Evolutionary conservation across 2,113 vertebrate species (phyloP).

Genomic region (Rhynchomys soricoides): DNA sequence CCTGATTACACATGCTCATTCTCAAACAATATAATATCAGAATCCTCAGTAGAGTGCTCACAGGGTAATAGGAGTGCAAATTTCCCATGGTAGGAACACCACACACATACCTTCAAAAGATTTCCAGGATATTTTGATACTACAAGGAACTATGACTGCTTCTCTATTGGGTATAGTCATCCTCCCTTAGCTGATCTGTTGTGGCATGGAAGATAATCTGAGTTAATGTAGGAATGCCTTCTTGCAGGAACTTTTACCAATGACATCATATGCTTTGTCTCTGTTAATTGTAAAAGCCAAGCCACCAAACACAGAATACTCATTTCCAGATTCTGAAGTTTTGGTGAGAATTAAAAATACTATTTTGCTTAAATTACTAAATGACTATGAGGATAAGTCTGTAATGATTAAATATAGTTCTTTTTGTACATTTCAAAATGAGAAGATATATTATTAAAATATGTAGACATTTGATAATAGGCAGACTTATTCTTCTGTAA

Average conservation of each 20-base stretch:
- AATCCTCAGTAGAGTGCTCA: background rate
- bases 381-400: slow-evolving; percentile 23
- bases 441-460: slow-evolving; percentile 54
- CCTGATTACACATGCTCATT: background rate
- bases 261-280: background rate
- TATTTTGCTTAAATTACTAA: background rate
- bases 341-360: background rate
- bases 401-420: slow-evolving; percentile 41
- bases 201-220: background rate
- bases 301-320: background rate
- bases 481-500: slow-evolving; percentile 16
- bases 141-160: background rate
- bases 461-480: slow-evolving; percentile 58
- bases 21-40: background rate
- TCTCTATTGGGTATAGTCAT: background rate
- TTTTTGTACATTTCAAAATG: slow-evolving; percentile 46
- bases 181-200: background rate
- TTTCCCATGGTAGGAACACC: background rate
- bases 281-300: background rate
- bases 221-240: background rate
- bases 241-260: background rate
- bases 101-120: background rate
- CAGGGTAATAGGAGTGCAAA: background rate
- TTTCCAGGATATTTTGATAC: background rate
- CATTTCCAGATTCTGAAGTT: slow-evolving; percentile 38